These are phyloP conservation scores for Ctenosaura bakeri DNA, from an alignment of 2,797 vertebrate genomes.

Conservation along the genomic window DNA sequence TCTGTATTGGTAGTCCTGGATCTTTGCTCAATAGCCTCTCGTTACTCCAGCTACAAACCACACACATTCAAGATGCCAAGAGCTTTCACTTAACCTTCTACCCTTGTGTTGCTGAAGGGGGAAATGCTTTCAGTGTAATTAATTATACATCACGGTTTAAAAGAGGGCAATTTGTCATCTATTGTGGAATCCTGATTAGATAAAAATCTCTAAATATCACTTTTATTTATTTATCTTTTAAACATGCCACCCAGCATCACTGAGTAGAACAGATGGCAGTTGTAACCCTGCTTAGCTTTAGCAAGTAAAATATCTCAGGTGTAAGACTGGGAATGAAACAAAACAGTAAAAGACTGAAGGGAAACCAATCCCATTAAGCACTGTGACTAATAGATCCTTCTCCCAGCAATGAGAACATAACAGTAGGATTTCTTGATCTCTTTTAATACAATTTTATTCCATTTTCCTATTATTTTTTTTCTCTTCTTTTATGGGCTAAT, in stretches of 20 bases:
- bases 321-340: constrained; percentile 6
- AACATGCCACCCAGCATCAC: constrained; percentile 31
- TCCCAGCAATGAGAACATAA: neutral
- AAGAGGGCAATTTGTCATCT: constrained; percentile 63
- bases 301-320: constrained; percentile 3
- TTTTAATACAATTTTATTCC: neutral
- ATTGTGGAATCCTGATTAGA: constrained; percentile 63
- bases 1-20: neutral
- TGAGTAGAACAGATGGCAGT: constrained; percentile 13
- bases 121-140: constrained; percentile 48
- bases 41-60: constrained; percentile 38
- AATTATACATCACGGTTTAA: constrained; percentile 50
- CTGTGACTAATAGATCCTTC: neutral
- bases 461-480: neutral
- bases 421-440: neutral
- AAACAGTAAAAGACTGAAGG: neutral
- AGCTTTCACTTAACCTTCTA: constrained; percentile 53
- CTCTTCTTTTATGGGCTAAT: neutral
- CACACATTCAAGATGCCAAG: constrained; percentile 49
- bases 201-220: constrained; percentile 61
- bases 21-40: constrained; percentile 8
- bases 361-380: neutral
- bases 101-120: constrained; percentile 28
- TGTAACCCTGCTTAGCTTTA: constrained; percentile 7
- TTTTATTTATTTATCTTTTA: constrained; percentile 51